Conservation (phyloP, 2,888 invertebrate genomes). For the Melanophora roralis region DNA sequence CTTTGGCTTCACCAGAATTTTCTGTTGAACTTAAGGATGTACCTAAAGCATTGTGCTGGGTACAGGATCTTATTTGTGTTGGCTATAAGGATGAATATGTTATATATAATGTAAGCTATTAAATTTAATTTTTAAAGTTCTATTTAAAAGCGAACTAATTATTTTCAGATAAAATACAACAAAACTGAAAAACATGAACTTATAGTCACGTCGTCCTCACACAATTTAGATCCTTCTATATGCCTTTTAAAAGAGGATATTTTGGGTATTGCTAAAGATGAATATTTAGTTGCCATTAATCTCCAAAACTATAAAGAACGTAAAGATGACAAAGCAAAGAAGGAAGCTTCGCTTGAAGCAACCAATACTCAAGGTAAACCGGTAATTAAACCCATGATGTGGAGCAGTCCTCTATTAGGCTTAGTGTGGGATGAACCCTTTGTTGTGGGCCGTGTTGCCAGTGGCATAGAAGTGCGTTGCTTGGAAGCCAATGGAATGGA, state of each 20-base stretch:
- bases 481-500: constrained; percentile 85
- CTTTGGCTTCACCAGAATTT: constrained; percentile 83
- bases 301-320: constrained; percentile 79
- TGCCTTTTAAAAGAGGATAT: constrained; percentile 85
- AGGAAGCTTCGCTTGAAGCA: constrained; percentile 59
- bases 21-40: constrained; percentile 88
- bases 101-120: constrained; percentile 82
- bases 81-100: constrained; percentile 91
- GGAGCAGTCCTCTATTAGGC: constrained; percentile 72
- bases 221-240: constrained; percentile 89
- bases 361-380: constrained; percentile 64
- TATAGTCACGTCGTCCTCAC: constrained; percentile 88
- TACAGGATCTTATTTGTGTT: constrained; percentile 89
- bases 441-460: constrained; percentile 89
- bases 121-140: not conserved
- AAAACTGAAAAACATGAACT: constrained; percentile 84
- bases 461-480: constrained; percentile 90
- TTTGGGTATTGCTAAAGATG: constrained; percentile 91
- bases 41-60: constrained; percentile 89
- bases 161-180: constrained; percentile 69
- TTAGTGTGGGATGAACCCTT: constrained; percentile 95
- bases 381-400: constrained; percentile 67
- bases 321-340: constrained; percentile 64
- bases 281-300: constrained; percentile 90
- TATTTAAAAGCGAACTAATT: not conserved